phyloP scores from a whole-genome alignment of 2,888 invertebrate species.

The Pyrrhosoma nymphula region DNA sequence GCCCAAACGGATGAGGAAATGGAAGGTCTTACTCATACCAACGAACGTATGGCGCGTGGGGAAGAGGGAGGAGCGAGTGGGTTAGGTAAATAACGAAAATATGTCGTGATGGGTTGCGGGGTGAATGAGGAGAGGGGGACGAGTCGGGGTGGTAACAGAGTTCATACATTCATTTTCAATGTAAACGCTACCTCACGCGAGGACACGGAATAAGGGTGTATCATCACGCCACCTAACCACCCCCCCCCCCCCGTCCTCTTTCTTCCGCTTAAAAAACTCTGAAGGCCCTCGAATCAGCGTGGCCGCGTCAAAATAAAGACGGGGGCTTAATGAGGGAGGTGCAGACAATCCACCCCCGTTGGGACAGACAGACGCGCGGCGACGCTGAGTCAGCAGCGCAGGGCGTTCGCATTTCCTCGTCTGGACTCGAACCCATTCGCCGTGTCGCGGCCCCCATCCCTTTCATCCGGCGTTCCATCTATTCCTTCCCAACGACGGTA shows the following conservation, averaged over 20 bases:
- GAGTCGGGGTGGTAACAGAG: not conserved
- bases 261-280: not conserved
- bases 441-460: not conserved
- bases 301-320: not conserved
- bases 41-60: not conserved
- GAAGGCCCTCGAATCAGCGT: not conserved
- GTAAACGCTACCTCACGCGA: slow-evolving; percentile 1
- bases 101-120: not conserved
- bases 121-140: not conserved
- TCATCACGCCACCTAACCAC: not conserved
- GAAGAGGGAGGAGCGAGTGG: not conserved
- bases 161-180: not conserved
- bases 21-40: not conserved
- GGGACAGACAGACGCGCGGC: not conserved
- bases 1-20: not conserved
- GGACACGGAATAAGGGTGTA: not conserved
- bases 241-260: not conserved
- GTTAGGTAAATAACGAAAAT: not conserved
- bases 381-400: not conserved
- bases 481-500: not conserved
- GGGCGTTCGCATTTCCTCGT: not conserved
- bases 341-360: not conserved
- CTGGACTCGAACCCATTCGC: slow-evolving; percentile 28
- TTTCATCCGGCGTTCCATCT: no score
- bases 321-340: not conserved